These are phyloP conservation scores for Tachysurus fulvidraco DNA, from an alignment of 2,113 vertebrate genomes.

Conservation along the genomic window DNA sequence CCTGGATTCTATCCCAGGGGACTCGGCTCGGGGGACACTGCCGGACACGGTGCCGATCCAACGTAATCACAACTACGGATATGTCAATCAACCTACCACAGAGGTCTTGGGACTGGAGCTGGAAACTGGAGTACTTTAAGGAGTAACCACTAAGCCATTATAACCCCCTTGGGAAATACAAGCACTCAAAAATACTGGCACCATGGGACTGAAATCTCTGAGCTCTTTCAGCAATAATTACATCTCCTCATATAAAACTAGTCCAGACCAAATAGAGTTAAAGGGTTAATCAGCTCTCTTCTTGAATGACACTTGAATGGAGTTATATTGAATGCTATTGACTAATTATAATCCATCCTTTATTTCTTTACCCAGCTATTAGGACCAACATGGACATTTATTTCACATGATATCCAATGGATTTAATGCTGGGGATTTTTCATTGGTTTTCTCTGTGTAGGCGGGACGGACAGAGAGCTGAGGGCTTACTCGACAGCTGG, in stretches of 20 bases:
- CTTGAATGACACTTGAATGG: neutral
- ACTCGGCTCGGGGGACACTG: no score
- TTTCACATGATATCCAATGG: neutral
- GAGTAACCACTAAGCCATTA: no score
- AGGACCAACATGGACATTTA: neutral
- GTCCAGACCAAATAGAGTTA: neutral
- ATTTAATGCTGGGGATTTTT: neutral
- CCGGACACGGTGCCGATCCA: no score
- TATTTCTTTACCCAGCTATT: neutral
- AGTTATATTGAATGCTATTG: neutral
- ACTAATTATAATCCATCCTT: neutral
- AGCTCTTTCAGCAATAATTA: neutral
- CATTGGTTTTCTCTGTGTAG: neutral
- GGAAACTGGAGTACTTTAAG: no score
- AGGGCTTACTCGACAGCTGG: slow-evolving; percentile 13
- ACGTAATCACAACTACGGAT: no score
- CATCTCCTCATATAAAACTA: neutral
- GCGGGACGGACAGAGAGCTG: neutral
- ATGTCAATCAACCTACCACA: no score
- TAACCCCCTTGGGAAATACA: no score
- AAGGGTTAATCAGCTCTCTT: neutral
- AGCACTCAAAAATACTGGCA: neutral
- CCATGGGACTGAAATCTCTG: neutral
- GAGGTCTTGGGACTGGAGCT: no score
- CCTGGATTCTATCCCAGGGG: no score